phyloP scores from a whole-genome alignment of 2,113 vertebrate species.

The Romanogobio albipinnatus region DNA sequence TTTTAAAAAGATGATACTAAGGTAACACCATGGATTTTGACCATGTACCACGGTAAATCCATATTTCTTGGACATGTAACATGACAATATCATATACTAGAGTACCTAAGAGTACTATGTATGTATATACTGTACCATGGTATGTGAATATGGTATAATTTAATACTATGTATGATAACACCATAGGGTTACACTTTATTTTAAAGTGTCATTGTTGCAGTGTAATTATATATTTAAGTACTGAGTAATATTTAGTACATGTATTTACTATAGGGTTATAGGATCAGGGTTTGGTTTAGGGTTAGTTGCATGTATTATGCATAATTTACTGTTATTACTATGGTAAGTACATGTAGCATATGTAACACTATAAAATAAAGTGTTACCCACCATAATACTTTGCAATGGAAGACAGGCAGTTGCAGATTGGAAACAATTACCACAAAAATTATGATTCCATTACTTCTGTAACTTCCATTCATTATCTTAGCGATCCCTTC shows the following conservation, averaged over 20 bases:
- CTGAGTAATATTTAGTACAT: too few species aligned
- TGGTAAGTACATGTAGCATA: too few species aligned
- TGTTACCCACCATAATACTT: not conserved
- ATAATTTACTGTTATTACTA: too few species aligned
- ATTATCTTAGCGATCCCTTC: not conserved
- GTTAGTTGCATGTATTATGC: too few species aligned
- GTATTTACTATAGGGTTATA: too few species aligned
- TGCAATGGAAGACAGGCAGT: not conserved
- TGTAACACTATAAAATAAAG: too few species aligned
- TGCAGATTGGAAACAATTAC: not conserved
- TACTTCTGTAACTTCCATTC: not conserved
- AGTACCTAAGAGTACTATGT: not conserved
- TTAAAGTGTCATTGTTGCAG: too few species aligned
- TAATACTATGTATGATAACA: not conserved
- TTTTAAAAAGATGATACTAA: not conserved
- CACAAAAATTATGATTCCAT: not conserved
- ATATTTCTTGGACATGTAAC: not conserved
- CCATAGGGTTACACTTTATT: too few species aligned
- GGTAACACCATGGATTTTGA: not conserved
- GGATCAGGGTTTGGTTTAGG: too few species aligned
- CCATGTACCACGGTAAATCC: not conserved
- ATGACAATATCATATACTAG: not conserved
- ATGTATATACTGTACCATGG: not conserved
- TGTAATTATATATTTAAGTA: too few species aligned
- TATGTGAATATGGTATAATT: not conserved